phyloP scores from a whole-genome alignment of 1,140 invertebrate species.

The Heliothis subflexa region DNA sequence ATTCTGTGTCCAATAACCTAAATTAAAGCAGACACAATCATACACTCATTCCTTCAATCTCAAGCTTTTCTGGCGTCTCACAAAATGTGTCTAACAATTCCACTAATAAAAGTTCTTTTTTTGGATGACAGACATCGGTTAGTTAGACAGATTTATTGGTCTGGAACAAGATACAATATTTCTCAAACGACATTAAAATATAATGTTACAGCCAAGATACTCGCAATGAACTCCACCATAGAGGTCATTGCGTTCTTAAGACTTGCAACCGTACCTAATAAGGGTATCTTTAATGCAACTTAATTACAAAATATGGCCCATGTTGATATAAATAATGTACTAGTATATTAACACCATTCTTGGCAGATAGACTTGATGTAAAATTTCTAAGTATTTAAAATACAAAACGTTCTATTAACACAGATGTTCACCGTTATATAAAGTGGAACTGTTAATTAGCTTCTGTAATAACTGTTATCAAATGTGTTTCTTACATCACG shows the following conservation, averaged over 20 bases:
- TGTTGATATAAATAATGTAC: slow-evolving; percentile 20
- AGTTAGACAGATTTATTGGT: slow-evolving; percentile 21
- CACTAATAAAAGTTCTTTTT: not conserved
- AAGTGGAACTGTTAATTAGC: slow-evolving; percentile 59
- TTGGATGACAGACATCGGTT: slow-evolving; percentile 10
- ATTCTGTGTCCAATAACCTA: not conserved
- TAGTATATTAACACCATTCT: slow-evolving; percentile 24
- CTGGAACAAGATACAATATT: not conserved
- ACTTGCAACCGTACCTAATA: slow-evolving; percentile 22
- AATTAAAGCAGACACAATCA: slow-evolving; percentile 4
- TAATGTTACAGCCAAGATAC: slow-evolving; percentile 10
- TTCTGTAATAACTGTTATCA: slow-evolving; percentile 56
- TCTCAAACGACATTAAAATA: slow-evolving; percentile 15
- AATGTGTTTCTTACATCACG: slow-evolving; percentile 49
- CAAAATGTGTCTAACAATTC: not conserved
- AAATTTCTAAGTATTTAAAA: slow-evolving; percentile 45
- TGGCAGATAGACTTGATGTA: slow-evolving; percentile 24
- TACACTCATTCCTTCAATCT: not conserved
- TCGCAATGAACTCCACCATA: slow-evolving; percentile 13
- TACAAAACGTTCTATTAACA: slow-evolving; percentile 71
- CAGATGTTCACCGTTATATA: slow-evolving; percentile 74
- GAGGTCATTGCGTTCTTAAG: slow-evolving; percentile 27
- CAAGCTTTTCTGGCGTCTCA: not conserved
- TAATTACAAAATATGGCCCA: slow-evolving; percentile 21
- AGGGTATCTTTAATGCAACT: slow-evolving; percentile 9